Evolutionary conservation across 2,797 vertebrate species (phyloP).

Genomic region (Phylloscopus collybita): DNA sequence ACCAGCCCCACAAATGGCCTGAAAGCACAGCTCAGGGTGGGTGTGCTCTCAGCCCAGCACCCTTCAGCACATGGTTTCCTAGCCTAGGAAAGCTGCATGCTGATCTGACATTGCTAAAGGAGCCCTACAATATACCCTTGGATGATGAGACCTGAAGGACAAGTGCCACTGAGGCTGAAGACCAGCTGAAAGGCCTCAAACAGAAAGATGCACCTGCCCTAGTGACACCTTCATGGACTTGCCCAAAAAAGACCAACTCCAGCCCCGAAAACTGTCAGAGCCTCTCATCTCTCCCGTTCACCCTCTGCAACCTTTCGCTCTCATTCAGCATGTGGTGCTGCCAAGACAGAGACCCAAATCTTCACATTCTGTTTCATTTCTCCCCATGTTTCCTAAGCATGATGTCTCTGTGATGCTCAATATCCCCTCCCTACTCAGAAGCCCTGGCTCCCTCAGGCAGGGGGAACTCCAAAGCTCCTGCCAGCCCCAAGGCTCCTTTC

Average conservation of each 20-base stretch:
- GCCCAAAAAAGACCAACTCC: neutral
- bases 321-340: neutral
- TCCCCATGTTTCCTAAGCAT: neutral
- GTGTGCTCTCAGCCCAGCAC: neutral
- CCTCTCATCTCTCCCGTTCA: neutral
- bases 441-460: neutral
- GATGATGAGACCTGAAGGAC: neutral
- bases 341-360: neutral
- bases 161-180: neutral
- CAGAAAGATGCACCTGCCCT: neutral
- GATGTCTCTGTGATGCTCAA: neutral
- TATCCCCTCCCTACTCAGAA: neutral
- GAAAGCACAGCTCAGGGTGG: neutral
- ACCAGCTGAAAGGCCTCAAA: neutral
- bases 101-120: neutral
- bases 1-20: no score
- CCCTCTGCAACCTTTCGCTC: neutral
- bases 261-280: neutral
- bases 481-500: neutral
- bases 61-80: neutral
- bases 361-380: neutral
- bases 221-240: neutral
- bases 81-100: neutral
- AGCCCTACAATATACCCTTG: neutral
- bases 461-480: neutral